Conservation (phyloP, 2,113 vertebrate species). For the Machaerirhynchus nigripectus region DNA sequence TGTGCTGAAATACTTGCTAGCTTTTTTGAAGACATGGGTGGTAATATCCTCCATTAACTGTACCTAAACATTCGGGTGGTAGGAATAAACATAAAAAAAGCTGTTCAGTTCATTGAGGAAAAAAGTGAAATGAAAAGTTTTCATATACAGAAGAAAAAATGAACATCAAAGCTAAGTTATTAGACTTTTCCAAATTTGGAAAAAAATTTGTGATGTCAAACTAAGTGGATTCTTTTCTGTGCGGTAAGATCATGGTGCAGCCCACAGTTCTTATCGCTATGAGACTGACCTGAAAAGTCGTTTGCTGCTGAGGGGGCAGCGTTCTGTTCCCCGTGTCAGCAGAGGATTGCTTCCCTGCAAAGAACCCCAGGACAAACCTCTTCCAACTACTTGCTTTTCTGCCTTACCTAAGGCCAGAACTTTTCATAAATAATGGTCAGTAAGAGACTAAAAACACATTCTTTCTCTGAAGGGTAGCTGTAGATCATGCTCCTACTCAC, state of each 20-base stretch:
- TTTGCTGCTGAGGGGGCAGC: not conserved
- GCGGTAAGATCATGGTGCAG: not conserved
- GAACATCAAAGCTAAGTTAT: not conserved
- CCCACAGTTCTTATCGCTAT: not conserved
- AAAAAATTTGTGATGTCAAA: not conserved
- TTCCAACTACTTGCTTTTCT: not conserved
- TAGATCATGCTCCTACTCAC: not conserved
- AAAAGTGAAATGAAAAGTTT: not conserved
- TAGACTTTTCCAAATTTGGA: not conserved
- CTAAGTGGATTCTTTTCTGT: not conserved
- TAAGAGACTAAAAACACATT: not conserved
- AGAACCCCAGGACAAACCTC: not conserved
- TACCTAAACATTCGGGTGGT: not conserved
- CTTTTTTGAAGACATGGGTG: not conserved
- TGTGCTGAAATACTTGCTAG: not conserved
- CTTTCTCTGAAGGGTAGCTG: not conserved
- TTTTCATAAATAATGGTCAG: not conserved
- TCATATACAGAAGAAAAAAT: not conserved
- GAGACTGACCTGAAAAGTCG: not conserved
- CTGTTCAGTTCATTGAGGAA: not conserved
- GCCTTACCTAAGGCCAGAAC: not conserved
- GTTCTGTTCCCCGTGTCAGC: fast-evolving
- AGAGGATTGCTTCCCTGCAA: not conserved
- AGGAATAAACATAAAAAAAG: not conserved
- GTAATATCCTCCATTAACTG: not conserved